phyloP scores from a whole-genome alignment of 1,140 invertebrate species.

The Linepithema humile region DNA sequence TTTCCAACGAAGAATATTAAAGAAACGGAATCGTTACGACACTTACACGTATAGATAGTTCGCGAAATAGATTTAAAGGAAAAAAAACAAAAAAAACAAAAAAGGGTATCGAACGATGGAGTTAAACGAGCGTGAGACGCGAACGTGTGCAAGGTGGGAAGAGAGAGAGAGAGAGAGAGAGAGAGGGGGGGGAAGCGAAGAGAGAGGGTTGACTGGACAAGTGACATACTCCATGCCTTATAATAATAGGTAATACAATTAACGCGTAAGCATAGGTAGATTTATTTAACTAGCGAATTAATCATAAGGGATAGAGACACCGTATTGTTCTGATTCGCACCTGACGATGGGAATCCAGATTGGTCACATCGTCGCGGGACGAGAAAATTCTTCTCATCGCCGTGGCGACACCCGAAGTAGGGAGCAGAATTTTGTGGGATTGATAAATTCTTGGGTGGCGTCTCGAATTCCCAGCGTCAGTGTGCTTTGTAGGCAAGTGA shows the following conservation, averaged over 20 bases:
- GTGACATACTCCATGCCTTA: constrained; percentile 84
- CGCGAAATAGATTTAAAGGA: constrained; percentile 21
- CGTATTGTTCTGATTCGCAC: constrained; percentile 25
- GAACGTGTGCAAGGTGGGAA: background rate
- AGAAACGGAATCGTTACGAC: constrained; percentile 25
- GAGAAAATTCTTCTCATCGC: background rate
- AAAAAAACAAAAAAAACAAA: constrained; percentile 30
- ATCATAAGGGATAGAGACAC: constrained; percentile 25
- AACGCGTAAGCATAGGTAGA: constrained; percentile 79
- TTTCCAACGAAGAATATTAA: constrained; percentile 51
- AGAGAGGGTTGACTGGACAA: constrained; percentile 68
- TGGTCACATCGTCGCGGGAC: background rate
- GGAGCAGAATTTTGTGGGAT: background rate
- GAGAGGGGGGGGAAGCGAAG: background rate
- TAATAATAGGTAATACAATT: constrained; percentile 81
- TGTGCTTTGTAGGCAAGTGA: constrained; percentile 32
- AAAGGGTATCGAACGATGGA: constrained; percentile 33
- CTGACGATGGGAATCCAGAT: constrained; percentile 34
- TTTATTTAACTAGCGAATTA: constrained; percentile 73
- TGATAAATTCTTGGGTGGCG: background rate
- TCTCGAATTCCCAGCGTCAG: constrained; percentile 32
- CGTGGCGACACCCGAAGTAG: background rate
- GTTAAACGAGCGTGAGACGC: constrained; percentile 40
- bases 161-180: constrained; percentile 19
- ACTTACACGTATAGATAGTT: constrained; percentile 43